Evolutionary conservation across 1,140 invertebrate genomes (phyloP).

Genomic region (Pseudachorutes palmiensis): DNA sequence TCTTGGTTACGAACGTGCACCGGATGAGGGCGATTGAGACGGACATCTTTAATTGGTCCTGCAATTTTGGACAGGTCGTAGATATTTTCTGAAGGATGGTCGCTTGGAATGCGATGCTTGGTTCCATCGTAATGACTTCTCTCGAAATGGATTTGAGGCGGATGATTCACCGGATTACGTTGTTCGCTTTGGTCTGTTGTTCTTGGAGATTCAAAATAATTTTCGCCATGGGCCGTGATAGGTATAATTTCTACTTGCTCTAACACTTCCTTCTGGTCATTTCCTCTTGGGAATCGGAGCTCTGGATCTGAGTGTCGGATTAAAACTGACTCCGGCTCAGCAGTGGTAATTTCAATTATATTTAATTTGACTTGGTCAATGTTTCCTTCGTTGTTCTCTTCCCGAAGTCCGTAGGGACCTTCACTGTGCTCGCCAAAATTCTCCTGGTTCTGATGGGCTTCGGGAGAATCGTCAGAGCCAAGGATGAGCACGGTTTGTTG

Average conservation of each 20-base stretch:
- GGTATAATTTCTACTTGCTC: background rate
- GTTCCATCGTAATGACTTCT: slow-evolving; percentile 17
- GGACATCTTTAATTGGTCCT: background rate
- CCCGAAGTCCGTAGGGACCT: background rate
- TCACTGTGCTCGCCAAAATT: background rate
- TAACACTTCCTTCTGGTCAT: background rate
- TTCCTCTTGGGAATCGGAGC: no score
- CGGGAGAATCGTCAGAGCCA: background rate
- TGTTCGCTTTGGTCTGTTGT: no score
- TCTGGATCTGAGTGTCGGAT: background rate
- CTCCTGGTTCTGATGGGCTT: background rate
- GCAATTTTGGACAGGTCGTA: background rate
- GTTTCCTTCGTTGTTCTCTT: no score
- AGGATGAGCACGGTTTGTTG: background rate
- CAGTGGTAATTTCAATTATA: background rate
- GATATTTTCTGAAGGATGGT: background rate
- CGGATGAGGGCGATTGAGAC: background rate
- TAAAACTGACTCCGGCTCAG: background rate
- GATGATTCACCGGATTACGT: no score
- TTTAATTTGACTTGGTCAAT: no score
- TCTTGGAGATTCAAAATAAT: no score
- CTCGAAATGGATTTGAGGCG: no score
- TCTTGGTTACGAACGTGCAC: no score
- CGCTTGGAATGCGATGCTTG: slow-evolving; percentile 7
- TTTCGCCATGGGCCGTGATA: background rate